Percentiles rank a stretch among this genome's conserved stretches.
Evolutionary conservation across 2,888 invertebrate genomes (phyloP).

Genomic region (Oscheius onirici): DNA sequence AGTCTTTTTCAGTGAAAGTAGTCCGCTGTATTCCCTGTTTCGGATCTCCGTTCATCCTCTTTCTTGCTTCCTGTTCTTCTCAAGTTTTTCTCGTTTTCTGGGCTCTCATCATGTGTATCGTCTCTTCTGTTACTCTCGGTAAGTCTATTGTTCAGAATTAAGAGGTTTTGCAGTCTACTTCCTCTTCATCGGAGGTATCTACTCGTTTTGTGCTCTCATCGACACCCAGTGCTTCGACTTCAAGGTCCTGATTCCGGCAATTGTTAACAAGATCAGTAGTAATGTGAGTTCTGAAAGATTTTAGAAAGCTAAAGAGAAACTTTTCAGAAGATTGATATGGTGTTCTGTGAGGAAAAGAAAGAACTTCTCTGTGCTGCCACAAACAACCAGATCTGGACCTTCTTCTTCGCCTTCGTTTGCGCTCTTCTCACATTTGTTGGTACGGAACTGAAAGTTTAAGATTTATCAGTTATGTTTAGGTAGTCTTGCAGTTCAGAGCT

Average conservation of each 20-base stretch:
- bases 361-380: conserved; percentile 32
- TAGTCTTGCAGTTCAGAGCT: conserved; percentile 24
- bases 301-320: not conserved
- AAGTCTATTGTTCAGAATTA: not conserved
- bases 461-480: conserved; percentile 16
- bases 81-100: conserved; percentile 37
- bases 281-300: conserved; percentile 32
- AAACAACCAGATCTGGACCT: conserved; percentile 35
- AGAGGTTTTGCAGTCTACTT: conserved; percentile 32
- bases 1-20: conserved; percentile 33
- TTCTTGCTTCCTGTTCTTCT: conserved; percentile 28
- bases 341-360: conserved; percentile 38
- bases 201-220: conserved; percentile 40
- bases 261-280: conserved; percentile 35
- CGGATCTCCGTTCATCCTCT: conserved; percentile 33
- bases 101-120: conserved; percentile 37
- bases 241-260: conserved; percentile 41
- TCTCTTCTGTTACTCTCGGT: conserved; percentile 34
- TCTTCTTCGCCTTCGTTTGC: conserved; percentile 26
- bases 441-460: not conserved
- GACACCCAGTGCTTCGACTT: conserved; percentile 47
- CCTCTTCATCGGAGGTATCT: conserved; percentile 44
- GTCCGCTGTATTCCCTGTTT: conserved; percentile 8
- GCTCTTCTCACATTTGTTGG: conserved; percentile 31
- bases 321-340: conserved; percentile 38